These are phyloP conservation scores for Hydractinia echinata DNA, from an alignment of 30 jellyfish, hydroid and myxozoan genomes.

Conservation along the genomic window DNA sequence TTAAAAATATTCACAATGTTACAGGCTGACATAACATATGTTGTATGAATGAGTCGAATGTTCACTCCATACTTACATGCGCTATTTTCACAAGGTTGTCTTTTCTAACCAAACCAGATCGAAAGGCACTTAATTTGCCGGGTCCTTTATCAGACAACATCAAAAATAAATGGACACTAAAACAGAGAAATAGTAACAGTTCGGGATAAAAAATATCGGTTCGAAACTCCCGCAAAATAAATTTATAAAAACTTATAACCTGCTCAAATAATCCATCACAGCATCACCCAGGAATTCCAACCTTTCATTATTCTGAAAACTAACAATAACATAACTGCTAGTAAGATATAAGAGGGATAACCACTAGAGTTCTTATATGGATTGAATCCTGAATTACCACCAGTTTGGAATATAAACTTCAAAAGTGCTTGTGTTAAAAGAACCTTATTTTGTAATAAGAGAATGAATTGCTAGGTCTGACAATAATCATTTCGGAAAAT, in stretches of 20 bases:
- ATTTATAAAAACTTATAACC: slow-evolving; percentile 28
- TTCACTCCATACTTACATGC: slow-evolving; percentile 37
- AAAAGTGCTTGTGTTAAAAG: too few species aligned
- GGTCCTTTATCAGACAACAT: slow-evolving; percentile 80
- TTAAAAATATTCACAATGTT: too few species aligned
- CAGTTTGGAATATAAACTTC: too few species aligned
- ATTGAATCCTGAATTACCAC: too few species aligned
- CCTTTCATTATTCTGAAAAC: slow-evolving; percentile 66
- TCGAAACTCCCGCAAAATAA: too few species aligned
- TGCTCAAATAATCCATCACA: slow-evolving; percentile 57
- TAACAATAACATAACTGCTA: neutral
- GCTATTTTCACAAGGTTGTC: slow-evolving; percentile 52
- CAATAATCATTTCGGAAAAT: too few species aligned
- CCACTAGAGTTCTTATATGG: too few species aligned
- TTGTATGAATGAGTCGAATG: neutral
- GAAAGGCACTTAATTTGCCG: slow-evolving; percentile 57
- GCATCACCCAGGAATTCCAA: slow-evolving; percentile 97
- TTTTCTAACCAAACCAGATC: slow-evolving; percentile 66
- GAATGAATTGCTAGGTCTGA: too few species aligned
- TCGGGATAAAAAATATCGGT: too few species aligned
- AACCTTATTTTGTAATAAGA: too few species aligned
- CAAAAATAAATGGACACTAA: slow-evolving; percentile 54
- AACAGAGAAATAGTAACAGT: neutral
- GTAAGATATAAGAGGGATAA: too few species aligned
- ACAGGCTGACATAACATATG: too few species aligned